Conservation (phyloP, 2,113 vertebrate species). For the Pteropus alecto region DNA sequence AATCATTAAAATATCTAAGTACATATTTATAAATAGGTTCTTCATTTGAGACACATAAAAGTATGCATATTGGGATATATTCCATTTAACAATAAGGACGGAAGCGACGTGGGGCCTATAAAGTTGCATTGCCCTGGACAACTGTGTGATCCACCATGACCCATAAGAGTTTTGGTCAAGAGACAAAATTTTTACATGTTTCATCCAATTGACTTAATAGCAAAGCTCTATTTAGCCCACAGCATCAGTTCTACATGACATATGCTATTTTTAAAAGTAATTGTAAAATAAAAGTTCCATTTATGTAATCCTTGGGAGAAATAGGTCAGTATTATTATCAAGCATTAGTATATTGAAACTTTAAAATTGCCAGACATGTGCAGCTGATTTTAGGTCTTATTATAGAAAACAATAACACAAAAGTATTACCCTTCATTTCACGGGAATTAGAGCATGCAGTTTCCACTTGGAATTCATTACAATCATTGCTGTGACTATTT, state of each 20-base stretch:
- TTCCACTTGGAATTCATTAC: not conserved
- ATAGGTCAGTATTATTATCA: not conserved
- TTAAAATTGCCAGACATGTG: not conserved
- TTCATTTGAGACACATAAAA: not conserved
- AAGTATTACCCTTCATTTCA: not conserved
- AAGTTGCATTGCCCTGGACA: not conserved
- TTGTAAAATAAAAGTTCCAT: not conserved
- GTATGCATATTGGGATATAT: not conserved
- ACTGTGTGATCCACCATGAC: not conserved
- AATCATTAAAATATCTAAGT: not conserved
- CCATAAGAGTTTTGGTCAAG: not conserved
- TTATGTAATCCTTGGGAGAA: not conserved
- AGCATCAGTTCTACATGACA: not conserved
- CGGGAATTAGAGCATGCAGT: not conserved
- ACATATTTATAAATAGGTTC: not conserved
- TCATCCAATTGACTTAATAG: not conserved
- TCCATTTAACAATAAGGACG: not conserved
- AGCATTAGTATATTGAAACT: not conserved
- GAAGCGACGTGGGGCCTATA: not conserved
- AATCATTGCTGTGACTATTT: not conserved
- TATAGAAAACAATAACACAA: slow-evolving; percentile 21
- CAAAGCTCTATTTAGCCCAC: not conserved
- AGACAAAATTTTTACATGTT: not conserved
- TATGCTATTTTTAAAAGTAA: not conserved
- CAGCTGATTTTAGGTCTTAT: not conserved